Percentiles rank a stretch among this genome's conserved stretches.
Evolutionary conservation across 2,888 invertebrate genomes (phyloP).

Genomic region (Invenusta paracnida): DNA sequence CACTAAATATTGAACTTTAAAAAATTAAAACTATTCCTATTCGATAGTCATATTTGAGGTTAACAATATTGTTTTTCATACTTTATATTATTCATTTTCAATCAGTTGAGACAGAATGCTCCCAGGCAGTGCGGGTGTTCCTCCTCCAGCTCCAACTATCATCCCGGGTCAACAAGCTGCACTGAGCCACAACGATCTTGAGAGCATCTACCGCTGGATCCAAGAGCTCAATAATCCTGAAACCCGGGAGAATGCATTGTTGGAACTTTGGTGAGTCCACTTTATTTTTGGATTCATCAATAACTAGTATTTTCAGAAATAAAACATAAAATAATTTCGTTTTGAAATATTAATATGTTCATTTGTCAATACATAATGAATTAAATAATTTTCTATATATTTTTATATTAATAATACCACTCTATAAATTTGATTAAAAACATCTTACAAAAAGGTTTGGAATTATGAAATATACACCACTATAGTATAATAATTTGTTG

Average conservation of each 20-base stretch:
- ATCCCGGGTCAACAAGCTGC: background rate
- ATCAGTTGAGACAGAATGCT: slow-evolving; percentile 7
- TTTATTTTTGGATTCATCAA: slow-evolving; percentile 15
- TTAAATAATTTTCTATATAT: no score
- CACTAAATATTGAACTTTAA: no score
- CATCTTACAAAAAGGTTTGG: no score
- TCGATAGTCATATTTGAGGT: no score
- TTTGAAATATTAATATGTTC: no score
- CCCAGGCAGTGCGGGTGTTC: background rate
- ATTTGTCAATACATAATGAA: no score
- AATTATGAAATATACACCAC: no score
- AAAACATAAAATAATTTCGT: background rate
- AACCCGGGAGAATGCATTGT: slow-evolving; percentile 42
- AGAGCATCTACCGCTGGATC: slow-evolving; percentile 44
- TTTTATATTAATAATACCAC: no score
- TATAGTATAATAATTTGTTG: no score
- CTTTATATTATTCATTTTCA: background rate
- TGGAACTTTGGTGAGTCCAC: slow-evolving; percentile 64
- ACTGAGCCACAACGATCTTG: slow-evolving; percentile 34
- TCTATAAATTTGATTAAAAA: no score
- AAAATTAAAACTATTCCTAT: no score
- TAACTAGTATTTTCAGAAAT: background rate
- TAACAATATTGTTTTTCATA: no score
- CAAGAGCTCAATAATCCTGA: slow-evolving; percentile 41
- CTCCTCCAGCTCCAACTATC: background rate